Evolutionary conservation across 2,113 vertebrate genomes (phyloP).

Genomic region (Chaetodon trifascialis): DNA sequence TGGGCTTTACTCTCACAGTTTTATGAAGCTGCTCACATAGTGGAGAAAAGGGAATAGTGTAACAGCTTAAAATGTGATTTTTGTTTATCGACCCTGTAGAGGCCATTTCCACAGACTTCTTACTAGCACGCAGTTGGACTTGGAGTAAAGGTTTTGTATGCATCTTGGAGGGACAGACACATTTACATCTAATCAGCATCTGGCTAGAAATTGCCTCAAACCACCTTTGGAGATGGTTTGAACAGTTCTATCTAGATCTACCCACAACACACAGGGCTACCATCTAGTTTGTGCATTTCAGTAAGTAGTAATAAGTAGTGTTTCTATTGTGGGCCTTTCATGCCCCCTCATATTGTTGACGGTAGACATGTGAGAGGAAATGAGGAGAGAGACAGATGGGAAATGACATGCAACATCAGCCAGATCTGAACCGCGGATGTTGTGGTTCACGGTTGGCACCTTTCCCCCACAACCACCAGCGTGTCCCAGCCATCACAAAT

Average conservation of each 20-base stretch:
- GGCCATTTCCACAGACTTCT: neutral
- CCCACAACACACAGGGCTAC: too few species aligned
- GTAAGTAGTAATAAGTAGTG: too few species aligned
- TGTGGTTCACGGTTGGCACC: neutral
- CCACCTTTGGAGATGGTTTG: too few species aligned
- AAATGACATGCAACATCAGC: neutral
- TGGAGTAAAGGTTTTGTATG: neutral
- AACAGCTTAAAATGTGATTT: too few species aligned
- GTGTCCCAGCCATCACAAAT: too few species aligned
- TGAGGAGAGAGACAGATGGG: neutral
- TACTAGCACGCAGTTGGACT: neutral
- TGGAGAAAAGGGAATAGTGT: neutral
- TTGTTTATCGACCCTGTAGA: too few species aligned
- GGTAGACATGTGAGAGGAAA: neutral
- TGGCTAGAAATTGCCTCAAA: too few species aligned
- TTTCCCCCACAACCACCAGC: neutral
- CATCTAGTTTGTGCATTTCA: too few species aligned
- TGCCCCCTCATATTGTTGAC: too few species aligned
- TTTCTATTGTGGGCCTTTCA: too few species aligned
- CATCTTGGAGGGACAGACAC: neutral
- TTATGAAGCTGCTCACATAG: slow-evolving; percentile 1
- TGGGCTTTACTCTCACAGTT: neutral
- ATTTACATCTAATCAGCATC: neutral
- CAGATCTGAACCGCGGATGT: neutral
- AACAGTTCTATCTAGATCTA: too few species aligned